These are phyloP conservation scores for Catamblyrhynchus diadema DNA, from an alignment of 2,797 vertebrate species.

Conservation along the genomic window DNA sequence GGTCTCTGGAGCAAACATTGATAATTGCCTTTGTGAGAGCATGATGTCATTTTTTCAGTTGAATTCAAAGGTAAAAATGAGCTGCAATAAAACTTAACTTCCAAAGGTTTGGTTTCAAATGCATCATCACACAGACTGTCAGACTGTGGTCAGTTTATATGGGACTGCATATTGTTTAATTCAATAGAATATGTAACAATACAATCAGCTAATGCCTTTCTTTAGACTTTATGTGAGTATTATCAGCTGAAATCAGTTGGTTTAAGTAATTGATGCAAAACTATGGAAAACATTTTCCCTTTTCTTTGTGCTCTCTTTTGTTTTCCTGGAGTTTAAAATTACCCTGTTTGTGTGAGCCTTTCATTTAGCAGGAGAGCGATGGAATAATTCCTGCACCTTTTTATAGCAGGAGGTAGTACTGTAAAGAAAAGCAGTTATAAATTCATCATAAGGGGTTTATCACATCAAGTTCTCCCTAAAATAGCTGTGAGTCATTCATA, in stretches of 20 bases:
- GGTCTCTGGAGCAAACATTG: background rate
- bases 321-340: background rate
- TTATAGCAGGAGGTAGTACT: background rate
- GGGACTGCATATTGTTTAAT: background rate
- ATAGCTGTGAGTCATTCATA: background rate
- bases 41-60: background rate
- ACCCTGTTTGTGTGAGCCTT: background rate
- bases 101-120: background rate
- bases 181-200: background rate
- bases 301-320: background rate
- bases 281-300: background rate
- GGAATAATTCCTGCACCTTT: background rate
- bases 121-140: background rate
- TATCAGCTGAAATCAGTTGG: background rate
- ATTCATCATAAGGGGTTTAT: background rate
- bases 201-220: background rate
- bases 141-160: background rate
- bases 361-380: background rate
- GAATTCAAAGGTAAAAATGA: background rate
- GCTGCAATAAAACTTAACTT: background rate
- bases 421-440: background rate
- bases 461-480: background rate
- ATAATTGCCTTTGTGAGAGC: background rate
- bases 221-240: background rate
- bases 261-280: background rate